Conservation (phyloP, 2,113 vertebrate species). For the Pogona vitticeps region DNA sequence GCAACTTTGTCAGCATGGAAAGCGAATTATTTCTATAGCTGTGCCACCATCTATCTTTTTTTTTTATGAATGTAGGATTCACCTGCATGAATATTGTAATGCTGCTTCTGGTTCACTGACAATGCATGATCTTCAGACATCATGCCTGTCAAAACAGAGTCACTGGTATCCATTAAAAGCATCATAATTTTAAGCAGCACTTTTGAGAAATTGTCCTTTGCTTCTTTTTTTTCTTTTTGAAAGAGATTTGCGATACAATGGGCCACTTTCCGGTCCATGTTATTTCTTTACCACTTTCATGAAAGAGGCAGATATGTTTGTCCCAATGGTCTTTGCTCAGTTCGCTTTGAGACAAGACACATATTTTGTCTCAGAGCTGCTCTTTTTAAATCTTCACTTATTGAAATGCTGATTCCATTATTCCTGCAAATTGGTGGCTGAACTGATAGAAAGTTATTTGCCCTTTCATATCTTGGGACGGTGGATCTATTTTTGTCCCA, state of each 20-base stretch:
- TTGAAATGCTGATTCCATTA: not conserved
- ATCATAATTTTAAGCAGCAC: not conserved
- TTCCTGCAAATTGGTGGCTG: not conserved
- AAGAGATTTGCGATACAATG: not conserved
- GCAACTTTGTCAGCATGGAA: not conserved
- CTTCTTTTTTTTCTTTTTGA: not conserved
- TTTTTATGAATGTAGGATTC: not conserved
- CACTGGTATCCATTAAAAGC: not conserved
- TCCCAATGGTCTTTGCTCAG: not conserved
- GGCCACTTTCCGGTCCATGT: not conserved
- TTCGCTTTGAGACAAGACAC: not conserved
- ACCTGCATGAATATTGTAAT: not conserved
- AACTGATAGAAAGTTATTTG: too few species aligned
- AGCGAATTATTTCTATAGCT: not conserved
- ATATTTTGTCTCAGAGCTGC: not conserved
- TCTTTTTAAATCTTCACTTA: constrained; percentile 13
- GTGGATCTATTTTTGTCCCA: too few species aligned
- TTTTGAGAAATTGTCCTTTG: not conserved
- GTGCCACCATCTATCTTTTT: not conserved
- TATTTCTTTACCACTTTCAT: not conserved
- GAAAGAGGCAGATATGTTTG: not conserved
- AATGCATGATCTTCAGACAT: not conserved
- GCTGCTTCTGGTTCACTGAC: not conserved
- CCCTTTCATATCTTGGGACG: too few species aligned
- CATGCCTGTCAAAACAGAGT: not conserved